Evolutionary conservation across 2,797 vertebrate genomes (phyloP).

Genomic region (Leptatherina wallacei): DNA sequence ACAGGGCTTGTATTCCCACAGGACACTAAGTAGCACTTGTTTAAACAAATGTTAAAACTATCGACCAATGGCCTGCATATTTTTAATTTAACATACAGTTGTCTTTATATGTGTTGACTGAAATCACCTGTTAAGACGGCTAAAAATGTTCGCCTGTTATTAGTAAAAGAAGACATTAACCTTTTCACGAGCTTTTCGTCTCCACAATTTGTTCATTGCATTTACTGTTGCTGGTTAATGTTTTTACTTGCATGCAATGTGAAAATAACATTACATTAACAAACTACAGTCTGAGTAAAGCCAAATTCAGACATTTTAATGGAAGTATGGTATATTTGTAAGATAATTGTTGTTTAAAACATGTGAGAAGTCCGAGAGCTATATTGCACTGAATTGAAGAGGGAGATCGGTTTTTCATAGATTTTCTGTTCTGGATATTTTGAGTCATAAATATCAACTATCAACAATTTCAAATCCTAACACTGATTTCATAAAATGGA

Average conservation of each 20-base stretch:
- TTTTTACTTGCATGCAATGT: not conserved
- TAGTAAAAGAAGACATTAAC: not conserved
- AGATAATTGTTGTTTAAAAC: not conserved
- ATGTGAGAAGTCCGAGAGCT: not conserved
- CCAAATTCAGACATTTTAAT: not conserved
- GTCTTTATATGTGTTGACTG: conserved; percentile 4
- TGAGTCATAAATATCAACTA: not conserved
- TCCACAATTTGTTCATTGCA: not conserved
- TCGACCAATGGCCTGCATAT: conserved; percentile 1
- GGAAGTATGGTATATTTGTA: not conserved
- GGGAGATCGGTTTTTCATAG: not conserved
- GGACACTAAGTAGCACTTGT: conserved; percentile 3
- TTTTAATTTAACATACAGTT: conserved; percentile 23
- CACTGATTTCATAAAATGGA: not conserved
- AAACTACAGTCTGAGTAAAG: not conserved
- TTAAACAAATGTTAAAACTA: conserved; percentile 24
- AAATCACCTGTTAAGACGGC: conserved; percentile 13
- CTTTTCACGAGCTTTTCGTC: not conserved
- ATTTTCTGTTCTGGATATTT: not conserved
- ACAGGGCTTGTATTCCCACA: conserved; percentile 26
- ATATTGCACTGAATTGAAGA: not conserved
- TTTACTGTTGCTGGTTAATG: not conserved
- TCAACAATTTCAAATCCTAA: not conserved
- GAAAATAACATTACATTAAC: not conserved
- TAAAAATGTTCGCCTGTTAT: not conserved